Base-by-base conservation (phyloP, 2,113 vertebrate genomes). In the Scomber colias region DNA sequence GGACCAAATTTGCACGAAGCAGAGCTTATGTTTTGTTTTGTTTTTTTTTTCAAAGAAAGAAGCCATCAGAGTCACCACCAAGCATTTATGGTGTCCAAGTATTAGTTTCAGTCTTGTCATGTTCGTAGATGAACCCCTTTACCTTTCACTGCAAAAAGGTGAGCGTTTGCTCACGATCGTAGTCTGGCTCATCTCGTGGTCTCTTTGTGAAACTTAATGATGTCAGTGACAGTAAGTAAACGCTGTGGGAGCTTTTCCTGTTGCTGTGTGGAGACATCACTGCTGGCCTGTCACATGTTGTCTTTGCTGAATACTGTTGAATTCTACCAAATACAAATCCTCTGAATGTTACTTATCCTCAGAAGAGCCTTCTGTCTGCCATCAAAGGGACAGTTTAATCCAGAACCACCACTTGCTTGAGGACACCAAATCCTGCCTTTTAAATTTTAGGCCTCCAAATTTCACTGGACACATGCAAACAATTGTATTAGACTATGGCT, bases 41-140 rank as follows among this genome's bases (percentile, higher is more conserved):
- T 62, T 75, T 57, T 24, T 50, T 31, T 49, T 57, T 67, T 40
- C 46, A 81, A 85, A 81, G 46, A 89, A 76, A 72, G 54, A 92
- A 92, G 91, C 90, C 88, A 93, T 90, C 59, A 30, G 59, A 84
- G 87, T 91, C 83, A 70, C 71, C 81, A 84, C 86, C 79, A 88
- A 92, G 90, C 87, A 69, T 90, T 81, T 76, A 64, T 74, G 57
- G 35, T 60, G 69, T 53, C 59, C 12, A 45, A 61, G 53, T 90
- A 6, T 82, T 53, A n/a, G 70, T 88, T 63, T 65, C 15, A 44
- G 75, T 79, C 70, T n/a, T 45, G 70, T 87, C 80, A 55, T n/a
- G 63, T 51, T 51, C 11, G 12, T 71, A 35, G 17, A 83, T 30
- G 13, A 68, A 75, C 19, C 59, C 30, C 24, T 81, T 83, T 67